A percentile compares a stretch with the other conserved stretches of the same genome.
Evolutionary conservation across 2,113 vertebrate species (phyloP).

Genomic region (Vanacampus margaritifer): DNA sequence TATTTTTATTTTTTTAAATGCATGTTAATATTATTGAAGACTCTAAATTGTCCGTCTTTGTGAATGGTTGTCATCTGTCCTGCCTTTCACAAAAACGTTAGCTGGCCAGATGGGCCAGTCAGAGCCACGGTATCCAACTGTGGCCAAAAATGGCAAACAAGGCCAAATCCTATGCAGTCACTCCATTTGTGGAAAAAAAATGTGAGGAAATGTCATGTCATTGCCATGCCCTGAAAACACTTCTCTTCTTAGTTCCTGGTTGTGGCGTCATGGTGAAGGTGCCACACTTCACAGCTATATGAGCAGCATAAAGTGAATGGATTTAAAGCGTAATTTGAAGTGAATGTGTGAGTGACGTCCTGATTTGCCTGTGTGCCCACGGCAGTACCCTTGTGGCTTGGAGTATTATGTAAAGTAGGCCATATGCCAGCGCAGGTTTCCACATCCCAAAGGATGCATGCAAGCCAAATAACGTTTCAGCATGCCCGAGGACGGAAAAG

Average conservation of each 20-base stretch:
- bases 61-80: no score
- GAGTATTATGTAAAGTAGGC: conserved; percentile 49
- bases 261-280: conserved; percentile 21
- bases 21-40: no score
- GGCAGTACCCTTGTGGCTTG: conserved; percentile 19
- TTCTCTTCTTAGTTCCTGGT: neutral
- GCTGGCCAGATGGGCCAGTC: neutral
- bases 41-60: no score
- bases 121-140: neutral
- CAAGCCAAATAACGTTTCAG: conserved; percentile 21
- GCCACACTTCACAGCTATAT: conserved; percentile 30
- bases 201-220: neutral
- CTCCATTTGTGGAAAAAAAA: neutral
- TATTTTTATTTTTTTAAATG: no score
- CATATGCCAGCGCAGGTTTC: conserved; percentile 41
- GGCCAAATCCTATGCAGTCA: neutral
- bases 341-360: conserved; percentile 46
- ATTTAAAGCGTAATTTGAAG: conserved; percentile 50
- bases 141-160: neutral
- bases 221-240: neutral
- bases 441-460: conserved; percentile 21
- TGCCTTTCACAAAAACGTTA: neutral
- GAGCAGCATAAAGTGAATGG: conserved; percentile 34
- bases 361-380: conserved; percentile 24
- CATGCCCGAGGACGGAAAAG: conserved; percentile 19